Percentiles rank a stretch among this genome's conserved stretches.
phyloP scores from a whole-genome alignment of 1,140 invertebrate species.

The Bombus difficillimus region DNA sequence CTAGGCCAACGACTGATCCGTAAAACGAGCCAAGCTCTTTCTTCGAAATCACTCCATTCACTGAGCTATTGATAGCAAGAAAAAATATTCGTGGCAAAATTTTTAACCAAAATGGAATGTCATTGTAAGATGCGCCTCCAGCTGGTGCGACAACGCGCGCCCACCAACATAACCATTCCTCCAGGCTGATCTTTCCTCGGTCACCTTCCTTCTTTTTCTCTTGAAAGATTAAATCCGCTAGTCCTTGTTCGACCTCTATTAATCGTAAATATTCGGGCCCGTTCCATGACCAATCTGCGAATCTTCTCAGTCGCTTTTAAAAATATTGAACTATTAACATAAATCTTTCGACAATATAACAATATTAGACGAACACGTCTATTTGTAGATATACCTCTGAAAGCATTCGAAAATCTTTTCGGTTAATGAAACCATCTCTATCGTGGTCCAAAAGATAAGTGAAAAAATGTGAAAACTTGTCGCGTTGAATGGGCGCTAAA shows the following conservation, averaged over 20 bases:
- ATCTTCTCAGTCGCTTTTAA: constrained; percentile 86
- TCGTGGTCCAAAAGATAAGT: constrained; percentile 87
- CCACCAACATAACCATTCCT: constrained; percentile 87
- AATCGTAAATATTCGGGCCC: constrained; percentile 87
- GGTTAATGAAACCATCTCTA: constrained; percentile 86
- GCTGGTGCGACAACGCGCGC: constrained; percentile 81
- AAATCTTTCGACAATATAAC: background rate
- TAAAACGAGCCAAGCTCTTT: constrained; percentile 87
- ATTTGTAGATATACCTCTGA: constrained; percentile 84
- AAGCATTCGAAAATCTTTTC: constrained; percentile 87
- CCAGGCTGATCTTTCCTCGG: constrained; percentile 71
- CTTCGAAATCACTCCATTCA: constrained; percentile 85
- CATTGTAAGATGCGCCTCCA: constrained; percentile 83
- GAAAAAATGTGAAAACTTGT: constrained; percentile 88
- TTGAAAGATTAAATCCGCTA: constrained; percentile 55
- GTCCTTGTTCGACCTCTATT: constrained; percentile 84
- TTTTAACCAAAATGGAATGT: constrained; percentile 88
- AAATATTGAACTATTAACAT: background rate
- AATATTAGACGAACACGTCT: too few species aligned
- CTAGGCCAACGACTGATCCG: constrained; percentile 86
- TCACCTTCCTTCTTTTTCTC: constrained; percentile 13
- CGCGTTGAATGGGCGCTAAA: constrained; percentile 85
- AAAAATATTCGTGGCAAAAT: constrained; percentile 89
- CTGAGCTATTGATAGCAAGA: constrained; percentile 87
- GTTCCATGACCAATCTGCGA: constrained; percentile 88